Conservation (phyloP, 1,140 invertebrate genomes). For the Nasonia giraulti region DNA sequence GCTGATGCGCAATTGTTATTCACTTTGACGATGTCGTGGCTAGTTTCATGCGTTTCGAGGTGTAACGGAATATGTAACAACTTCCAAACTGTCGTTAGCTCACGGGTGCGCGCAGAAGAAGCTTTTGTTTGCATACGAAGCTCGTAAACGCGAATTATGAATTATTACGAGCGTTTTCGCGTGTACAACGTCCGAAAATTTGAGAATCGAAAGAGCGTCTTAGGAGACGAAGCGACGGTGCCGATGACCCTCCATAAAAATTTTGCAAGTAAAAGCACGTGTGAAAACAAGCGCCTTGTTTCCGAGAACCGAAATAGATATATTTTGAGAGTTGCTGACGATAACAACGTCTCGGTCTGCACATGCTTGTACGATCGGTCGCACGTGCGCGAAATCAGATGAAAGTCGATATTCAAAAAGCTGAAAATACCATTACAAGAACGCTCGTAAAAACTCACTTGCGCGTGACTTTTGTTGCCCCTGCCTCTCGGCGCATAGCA, state of each 20-base stretch:
- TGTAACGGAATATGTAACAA: not conserved
- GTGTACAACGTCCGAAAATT: no score
- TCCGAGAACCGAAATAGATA: not conserved
- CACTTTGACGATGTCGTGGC: not conserved
- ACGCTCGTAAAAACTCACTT: not conserved
- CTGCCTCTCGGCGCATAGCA: not conserved
- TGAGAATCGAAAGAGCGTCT: not conserved
- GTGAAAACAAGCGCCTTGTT: not conserved
- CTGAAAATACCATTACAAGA: no score
- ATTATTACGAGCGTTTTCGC: no score
- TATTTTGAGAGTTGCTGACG: not conserved
- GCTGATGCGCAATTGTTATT: not conserved
- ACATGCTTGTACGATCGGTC: no score
- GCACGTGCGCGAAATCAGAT: not conserved
- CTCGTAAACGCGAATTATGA: not conserved
- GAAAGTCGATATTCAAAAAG: not conserved
- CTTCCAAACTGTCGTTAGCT: not conserved
- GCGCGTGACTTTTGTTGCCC: not conserved
- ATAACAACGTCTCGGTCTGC: not conserved
- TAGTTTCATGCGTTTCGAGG: not conserved
- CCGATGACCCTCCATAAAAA: not conserved
- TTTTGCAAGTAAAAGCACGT: conserved; percentile 1
- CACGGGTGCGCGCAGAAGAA: not conserved
- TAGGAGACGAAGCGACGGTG: not conserved
- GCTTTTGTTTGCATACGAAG: not conserved